These are phyloP conservation scores for Lasioglossum morio DNA, from an alignment of 2,888 invertebrate genomes.

Conservation along the genomic window DNA sequence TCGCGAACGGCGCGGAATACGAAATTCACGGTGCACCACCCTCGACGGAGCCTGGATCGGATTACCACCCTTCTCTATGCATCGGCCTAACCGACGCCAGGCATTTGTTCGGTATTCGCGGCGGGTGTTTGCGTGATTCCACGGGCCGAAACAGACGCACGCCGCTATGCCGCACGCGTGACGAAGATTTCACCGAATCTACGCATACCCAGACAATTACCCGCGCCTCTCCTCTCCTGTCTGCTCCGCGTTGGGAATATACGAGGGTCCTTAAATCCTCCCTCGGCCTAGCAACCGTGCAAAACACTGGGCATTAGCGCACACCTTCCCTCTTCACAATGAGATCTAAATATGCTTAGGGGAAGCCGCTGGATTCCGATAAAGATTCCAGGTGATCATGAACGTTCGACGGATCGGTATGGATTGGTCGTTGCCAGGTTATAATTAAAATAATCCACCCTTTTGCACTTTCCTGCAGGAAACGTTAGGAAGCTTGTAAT, in stretches of 20 bases:
- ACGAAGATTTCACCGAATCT: conserved; percentile 49
- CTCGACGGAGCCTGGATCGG: conserved; percentile 48
- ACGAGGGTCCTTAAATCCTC: conserved; percentile 39
- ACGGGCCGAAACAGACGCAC: conserved; percentile 37
- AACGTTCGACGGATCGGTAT: background rate
- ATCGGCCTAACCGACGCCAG: conserved; percentile 40
- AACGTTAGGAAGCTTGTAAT: background rate
- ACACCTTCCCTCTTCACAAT: conserved; percentile 40
- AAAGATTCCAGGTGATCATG: conserved; percentile 36
- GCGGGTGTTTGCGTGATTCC: conserved; percentile 65
- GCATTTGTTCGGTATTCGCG: conserved; percentile 58
- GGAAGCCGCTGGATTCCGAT: conserved; percentile 49
- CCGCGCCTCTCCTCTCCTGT: background rate
- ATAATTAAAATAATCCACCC: background rate
- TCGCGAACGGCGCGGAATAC: conserved; percentile 58
- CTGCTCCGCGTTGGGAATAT: background rate
- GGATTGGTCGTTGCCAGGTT: background rate
- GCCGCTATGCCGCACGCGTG: conserved; percentile 40
- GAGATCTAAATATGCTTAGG: conserved; percentile 63
- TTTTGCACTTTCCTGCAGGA: background rate
- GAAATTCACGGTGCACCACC: conserved; percentile 41
- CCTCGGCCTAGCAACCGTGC: conserved; percentile 34
- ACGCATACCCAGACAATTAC: conserved; percentile 49
- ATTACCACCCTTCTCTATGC: conserved; percentile 54
- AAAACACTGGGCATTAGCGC: conserved; percentile 66